Base-by-base conservation (phyloP, 2,888 invertebrate genomes). In the Perizoma affinitatum region DNA sequence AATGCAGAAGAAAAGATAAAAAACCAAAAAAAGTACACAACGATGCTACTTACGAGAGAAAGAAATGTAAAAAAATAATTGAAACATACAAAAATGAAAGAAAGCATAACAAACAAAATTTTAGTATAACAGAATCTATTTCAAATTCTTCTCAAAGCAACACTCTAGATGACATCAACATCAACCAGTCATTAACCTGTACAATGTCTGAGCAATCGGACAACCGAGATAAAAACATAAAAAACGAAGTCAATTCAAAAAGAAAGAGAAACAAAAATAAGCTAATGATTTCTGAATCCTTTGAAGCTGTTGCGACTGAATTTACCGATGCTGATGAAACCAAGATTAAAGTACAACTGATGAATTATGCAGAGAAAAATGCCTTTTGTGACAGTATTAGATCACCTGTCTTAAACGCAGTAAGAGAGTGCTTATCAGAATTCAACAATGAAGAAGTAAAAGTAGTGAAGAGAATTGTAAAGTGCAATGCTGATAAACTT, bases 281-380 rank as follows among this genome's bases (percentile, higher is more conserved):
- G 52, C 60, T 84, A 40, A 57, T 73, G 33, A 65, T 83, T 51
- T 88, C 89, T 0, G 86, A 87, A 65, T 87, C 88, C 6, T 84
- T 90, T 58, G 86, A 89, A 73, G 88, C 86, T 36, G 63, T 90
- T 33, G 87, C 88, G 2, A 81, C 82, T 2, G 86, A 88, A 72
- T 52, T 60, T 5, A 72, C 80, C 33, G 60, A 70, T 11, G 58
- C 69, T 44, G 80, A 77, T 10, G 82, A 86, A 9, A 74, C 77
- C 8, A 84, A 79, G 66, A 86, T 90, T 59, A 90, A 90, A 83
- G 79, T 90, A 68, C 86, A 88, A 67, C 76, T 91, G 35, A 91
- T 90, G 89, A 87, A 86, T 54, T 86, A 87, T 9, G 76, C 74
- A 63, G 90, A 90, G 43, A 90, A 85, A 68, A 73, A 78, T 51